Percentiles rank a stretch among this genome's conserved stretches.
Conservation (phyloP, 2,113 vertebrate species). For the Myiozetetes cayanensis region DNA sequence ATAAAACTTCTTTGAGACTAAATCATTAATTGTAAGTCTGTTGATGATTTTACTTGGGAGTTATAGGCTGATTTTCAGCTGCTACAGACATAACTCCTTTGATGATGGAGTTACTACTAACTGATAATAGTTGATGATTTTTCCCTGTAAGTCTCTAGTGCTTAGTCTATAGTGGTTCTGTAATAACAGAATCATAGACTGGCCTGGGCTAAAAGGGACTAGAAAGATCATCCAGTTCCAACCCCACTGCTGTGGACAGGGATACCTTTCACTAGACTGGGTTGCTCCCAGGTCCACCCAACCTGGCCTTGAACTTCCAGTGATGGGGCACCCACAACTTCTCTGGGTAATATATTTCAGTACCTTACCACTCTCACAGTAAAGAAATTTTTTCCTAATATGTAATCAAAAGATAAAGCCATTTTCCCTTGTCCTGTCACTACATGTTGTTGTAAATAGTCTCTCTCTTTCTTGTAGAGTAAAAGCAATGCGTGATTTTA, state of each 20-base stretch:
- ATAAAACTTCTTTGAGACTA: background rate
- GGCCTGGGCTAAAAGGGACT: background rate
- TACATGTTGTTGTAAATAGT: background rate
- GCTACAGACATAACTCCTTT: background rate
- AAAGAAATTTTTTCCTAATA: background rate
- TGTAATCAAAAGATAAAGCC: background rate
- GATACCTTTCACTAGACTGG: background rate
- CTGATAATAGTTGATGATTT: background rate
- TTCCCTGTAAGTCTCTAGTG: background rate
- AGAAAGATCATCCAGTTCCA: background rate
- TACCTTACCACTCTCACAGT: background rate
- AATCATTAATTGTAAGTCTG: background rate
- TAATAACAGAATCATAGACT: background rate
- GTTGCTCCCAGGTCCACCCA: background rate
- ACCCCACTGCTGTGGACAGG: background rate
- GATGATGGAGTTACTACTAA: background rate
- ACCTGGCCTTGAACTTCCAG: background rate
- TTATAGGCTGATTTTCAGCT: background rate
- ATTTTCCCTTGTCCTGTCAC: background rate
- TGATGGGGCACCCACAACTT: background rate
- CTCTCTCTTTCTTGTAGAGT: too few species aligned
- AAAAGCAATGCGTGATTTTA: background rate
- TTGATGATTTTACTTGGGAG: background rate
- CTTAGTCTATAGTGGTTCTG: background rate
- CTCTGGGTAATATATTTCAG: background rate